phyloP scores from a whole-genome alignment of 1,140 invertebrate species.

The Neoseiulus cucumeris region DNA sequence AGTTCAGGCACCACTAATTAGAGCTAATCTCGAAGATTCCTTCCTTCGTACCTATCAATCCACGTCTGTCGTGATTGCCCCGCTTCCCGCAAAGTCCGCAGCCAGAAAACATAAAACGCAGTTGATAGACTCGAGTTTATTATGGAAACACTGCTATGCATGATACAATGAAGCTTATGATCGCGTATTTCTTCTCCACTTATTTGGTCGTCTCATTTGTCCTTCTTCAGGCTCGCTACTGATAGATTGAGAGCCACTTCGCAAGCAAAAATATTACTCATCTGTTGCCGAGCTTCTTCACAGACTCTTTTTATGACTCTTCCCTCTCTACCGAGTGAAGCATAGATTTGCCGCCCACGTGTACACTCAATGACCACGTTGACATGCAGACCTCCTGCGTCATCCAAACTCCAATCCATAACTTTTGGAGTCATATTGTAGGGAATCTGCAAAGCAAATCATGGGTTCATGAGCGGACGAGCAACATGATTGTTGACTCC shows the following conservation, averaged over 20 bases:
- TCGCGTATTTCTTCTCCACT: no score
- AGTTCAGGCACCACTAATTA: no score
- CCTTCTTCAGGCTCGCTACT: neutral
- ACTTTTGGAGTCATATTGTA: neutral
- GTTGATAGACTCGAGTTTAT: no score
- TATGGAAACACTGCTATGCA: no score
- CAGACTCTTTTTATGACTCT: neutral
- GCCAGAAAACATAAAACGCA: no score
- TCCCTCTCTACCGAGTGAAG: neutral
- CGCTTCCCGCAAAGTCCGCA: no score
- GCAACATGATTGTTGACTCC: no score
- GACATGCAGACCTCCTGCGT: neutral
- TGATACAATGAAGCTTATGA: no score
- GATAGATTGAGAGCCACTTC: neutral
- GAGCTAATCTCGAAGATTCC: no score
- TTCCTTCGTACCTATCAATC: no score
- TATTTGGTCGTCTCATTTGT: neutral
- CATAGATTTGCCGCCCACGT: neutral
- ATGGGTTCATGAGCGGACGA: no score
- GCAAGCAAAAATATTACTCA: neutral
- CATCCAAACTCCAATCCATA: neutral
- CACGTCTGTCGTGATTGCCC: no score
- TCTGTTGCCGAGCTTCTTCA: neutral
- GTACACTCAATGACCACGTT: neutral
- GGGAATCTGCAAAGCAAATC: neutral